Evolutionary conservation across 2,888 invertebrate genomes (phyloP).

Genomic region (Branchellion lobata): DNA sequence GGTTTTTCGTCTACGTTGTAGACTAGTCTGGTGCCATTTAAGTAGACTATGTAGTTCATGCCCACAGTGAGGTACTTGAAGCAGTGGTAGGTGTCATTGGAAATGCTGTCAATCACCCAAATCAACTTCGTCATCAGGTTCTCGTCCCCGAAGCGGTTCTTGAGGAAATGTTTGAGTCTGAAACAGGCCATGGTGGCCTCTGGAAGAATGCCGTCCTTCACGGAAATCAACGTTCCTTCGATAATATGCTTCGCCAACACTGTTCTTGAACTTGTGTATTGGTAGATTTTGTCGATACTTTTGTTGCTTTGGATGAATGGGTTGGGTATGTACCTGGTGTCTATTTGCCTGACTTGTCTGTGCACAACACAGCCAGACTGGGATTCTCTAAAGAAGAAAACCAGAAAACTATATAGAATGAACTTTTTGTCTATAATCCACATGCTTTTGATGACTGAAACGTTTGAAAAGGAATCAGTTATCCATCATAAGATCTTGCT

Average conservation of each 20-base stretch:
- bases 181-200: background rate
- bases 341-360: too few relatives aligned
- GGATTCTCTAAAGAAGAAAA: too few relatives aligned
- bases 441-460: too few relatives aligned
- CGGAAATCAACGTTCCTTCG: background rate
- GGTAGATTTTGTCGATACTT: background rate
- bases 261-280: background rate
- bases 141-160: background rate
- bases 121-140: background rate
- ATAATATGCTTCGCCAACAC: background rate
- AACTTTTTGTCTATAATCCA: too few relatives aligned
- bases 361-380: too few relatives aligned
- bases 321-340: too few relatives aligned
- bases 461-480: too few relatives aligned
- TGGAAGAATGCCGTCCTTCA: background rate
- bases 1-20: background rate
- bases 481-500: too few relatives aligned
- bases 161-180: background rate
- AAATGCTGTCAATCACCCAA: background rate
- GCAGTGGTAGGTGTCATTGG: conserved; percentile 2
- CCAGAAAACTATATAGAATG: too few relatives aligned
- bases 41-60: background rate
- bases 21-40: background rate
- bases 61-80: background rate
- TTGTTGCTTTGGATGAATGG: background rate